Base-by-base conservation (phyloP, 2,797 vertebrate genomes). In the Tenualosa thibaudeaui region DNA sequence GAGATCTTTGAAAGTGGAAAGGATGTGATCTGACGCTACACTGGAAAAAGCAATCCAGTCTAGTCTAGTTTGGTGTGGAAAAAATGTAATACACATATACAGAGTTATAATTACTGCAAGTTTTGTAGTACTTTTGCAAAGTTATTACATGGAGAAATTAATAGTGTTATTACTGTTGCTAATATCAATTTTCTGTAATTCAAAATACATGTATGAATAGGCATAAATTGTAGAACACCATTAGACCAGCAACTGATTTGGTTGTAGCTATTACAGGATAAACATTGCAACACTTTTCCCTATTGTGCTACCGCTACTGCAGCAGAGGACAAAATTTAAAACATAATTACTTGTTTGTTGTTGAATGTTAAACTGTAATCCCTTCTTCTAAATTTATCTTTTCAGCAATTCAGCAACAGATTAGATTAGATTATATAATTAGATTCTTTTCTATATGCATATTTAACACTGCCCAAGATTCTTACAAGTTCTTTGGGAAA, bases 81-180 rank as follows among this genome's bases (percentile, higher is more conserved):
- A 78, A 40, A 78, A 17, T 78, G 37, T 17, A 46, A 43, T 75
- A 75, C 68, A 75, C 58, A 62, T 62, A 19, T 62, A 62, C 6
- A 1, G 71, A 13, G 9, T 43, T 75, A 75, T 15, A 75, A 37
- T 26, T 71, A 75, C 68, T 40, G 68, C 31, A 37, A 46, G 22
- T 46, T 78, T 75, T 46, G 15, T 78, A 78, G 37, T 78, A 46
- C 71, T 46, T 46, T 78, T 24, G 17, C 19, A 78, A 78, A 78
- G 22, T 78, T 24, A 78, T 31, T 71, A 46, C 19, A 78, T 40
- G 43, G 37, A 78, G 40, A 46, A 78, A 78, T 78, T 2, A 2
- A 19, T 46, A 8, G 37, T 78, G 71, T 46, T 46, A 78, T 43
- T 78, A 43, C 40, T 78, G 71, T 46, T 78, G 71, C 37, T 78